Evolutionary conservation across 2,888 invertebrate species (phyloP).

Genomic region (Pseudococcus jackbeardsleyi): DNA sequence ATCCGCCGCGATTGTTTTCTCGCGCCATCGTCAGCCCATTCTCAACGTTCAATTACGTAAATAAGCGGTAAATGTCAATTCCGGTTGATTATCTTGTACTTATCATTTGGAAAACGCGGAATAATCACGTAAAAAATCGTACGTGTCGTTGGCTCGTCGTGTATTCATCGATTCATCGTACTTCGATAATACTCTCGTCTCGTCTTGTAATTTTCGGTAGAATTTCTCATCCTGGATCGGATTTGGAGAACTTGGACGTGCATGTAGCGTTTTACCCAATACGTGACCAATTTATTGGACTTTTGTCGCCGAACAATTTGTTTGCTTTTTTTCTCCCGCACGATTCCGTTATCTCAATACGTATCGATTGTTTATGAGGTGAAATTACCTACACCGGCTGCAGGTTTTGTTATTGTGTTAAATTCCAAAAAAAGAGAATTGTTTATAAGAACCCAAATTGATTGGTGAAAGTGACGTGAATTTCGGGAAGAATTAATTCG

Average conservation of each 20-base stretch:
- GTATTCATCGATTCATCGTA: slow-evolving; percentile 19
- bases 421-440: not conserved
- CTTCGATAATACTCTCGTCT: not conserved
- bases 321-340: not conserved
- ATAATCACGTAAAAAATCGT: slow-evolving; percentile 19
- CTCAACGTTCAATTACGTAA: not conserved
- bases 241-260: not conserved
- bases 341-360: slow-evolving; percentile 3
- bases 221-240: not conserved
- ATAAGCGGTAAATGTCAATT: slow-evolving; percentile 19
- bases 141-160: not conserved
- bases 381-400: not conserved
- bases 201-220: not conserved
- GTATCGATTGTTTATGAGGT: not conserved
- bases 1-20: not conserved
- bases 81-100: slow-evolving; percentile 18
- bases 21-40: not conserved
- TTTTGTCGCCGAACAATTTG: not conserved
- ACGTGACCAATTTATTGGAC: slow-evolving; percentile 41
- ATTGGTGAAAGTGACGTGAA: slow-evolving; percentile 11
- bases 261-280: slow-evolving; percentile 14
- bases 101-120: not conserved
- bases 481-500: not conserved
- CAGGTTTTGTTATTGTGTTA: not conserved
- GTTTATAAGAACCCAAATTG: not conserved